Evolutionary conservation across 1,140 invertebrate genomes (phyloP).

Genomic region (Dysdera silvatica): DNA sequence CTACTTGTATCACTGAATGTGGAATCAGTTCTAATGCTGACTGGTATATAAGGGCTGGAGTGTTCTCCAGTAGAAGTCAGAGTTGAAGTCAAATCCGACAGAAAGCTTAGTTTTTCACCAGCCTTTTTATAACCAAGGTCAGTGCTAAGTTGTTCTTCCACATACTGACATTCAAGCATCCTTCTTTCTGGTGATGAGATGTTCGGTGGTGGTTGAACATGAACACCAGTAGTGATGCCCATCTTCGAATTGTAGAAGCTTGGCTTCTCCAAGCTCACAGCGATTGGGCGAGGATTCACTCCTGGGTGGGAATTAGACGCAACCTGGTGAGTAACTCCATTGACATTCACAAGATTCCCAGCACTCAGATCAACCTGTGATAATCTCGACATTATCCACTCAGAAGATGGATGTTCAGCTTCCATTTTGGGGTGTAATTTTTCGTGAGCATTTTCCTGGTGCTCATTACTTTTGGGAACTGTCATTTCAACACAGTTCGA

Average conservation of each 20-base stretch:
- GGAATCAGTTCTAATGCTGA: conserved; percentile 15
- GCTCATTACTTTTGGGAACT: no score
- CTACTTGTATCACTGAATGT: conserved; percentile 21
- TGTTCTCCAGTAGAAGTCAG: not conserved
- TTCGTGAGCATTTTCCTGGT: no score
- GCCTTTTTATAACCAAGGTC: no score
- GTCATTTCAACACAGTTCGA: no score
- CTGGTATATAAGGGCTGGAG: not conserved
- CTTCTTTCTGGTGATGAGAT: conserved; percentile 2
- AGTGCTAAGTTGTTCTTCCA: not conserved
- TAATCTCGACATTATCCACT: conserved; percentile 15
- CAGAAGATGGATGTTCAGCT: conserved; percentile 7
- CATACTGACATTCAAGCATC: conserved; percentile 8
- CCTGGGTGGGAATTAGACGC: conserved; percentile 4
- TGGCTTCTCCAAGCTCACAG: conserved; percentile 23
- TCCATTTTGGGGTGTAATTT: conserved; percentile 15
- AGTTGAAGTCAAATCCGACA: not conserved
- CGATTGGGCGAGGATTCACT: conserved; percentile 10
- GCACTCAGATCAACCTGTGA: conserved; percentile 8
- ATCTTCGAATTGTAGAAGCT: conserved; percentile 25
- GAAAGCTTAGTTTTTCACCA: no score
- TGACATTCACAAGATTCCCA: not conserved
- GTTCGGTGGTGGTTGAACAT: not conserved
- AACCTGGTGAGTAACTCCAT: not conserved
- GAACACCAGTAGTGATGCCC: conserved; percentile 8